These are phyloP conservation scores for Hydrochoerus hydrochaeris DNA, from an alignment of 2,113 vertebrate species.

Conservation along the genomic window DNA sequence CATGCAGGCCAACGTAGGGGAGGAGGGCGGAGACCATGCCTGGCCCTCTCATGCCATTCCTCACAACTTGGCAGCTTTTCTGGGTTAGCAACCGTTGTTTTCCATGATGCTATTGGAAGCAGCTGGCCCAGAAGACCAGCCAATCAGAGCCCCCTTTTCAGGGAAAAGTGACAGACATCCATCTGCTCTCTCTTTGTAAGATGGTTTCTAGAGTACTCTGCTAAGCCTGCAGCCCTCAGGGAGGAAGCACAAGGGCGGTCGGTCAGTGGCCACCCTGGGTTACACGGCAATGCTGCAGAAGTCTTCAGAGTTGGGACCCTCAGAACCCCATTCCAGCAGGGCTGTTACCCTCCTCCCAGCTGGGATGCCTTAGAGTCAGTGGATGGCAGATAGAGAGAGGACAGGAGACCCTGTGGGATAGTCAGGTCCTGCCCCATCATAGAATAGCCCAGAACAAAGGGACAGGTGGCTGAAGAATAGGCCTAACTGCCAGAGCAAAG, in stretches of 20 bases:
- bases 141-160: neutral
- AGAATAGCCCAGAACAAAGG: neutral
- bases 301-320: neutral
- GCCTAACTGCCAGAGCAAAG: neutral
- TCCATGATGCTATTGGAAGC: neutral
- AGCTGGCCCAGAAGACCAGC: neutral
- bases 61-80: neutral
- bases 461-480: neutral
- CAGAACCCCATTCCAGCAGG: neutral
- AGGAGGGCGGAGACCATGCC: neutral
- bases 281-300: neutral
- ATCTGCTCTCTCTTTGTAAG: neutral
- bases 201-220: neutral
- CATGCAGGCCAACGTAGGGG: neutral
- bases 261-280: neutral
- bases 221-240: neutral
- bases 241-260: neutral
- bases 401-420: neutral
- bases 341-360: neutral
- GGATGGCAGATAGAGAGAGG: neutral
- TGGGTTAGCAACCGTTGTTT: neutral
- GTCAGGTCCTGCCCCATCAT: neutral
- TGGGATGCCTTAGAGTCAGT: neutral
- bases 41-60: neutral
- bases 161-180: neutral